Conservation (phyloP, 2,888 invertebrate species). For the Aphelenchoides bicaudatus region DNA sequence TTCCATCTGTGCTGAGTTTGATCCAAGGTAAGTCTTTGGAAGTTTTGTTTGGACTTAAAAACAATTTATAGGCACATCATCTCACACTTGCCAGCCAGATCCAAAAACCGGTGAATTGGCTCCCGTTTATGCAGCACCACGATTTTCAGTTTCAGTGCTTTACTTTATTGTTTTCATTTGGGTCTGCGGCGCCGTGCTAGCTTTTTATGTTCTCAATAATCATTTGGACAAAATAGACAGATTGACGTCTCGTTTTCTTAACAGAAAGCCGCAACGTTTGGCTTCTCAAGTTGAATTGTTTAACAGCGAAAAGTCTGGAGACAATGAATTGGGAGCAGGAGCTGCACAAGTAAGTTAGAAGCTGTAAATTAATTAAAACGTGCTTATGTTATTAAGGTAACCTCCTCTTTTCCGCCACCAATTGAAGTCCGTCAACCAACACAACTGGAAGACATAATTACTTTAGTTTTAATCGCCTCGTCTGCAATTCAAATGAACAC, state of each 20-base stretch:
- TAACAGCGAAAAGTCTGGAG: no score
- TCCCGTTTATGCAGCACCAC: not conserved
- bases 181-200: not conserved
- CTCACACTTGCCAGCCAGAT: not conserved
- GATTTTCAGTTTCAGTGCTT: not conserved
- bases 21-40: slow-evolving; percentile 3
- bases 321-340: no score
- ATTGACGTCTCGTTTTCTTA: no score
- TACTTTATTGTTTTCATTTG: slow-evolving; percentile 8
- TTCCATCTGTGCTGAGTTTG: slow-evolving; percentile 12
- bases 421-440: no score
- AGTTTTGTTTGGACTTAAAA: not conserved
- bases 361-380: no score
- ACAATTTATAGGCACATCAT: not conserved
- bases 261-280: no score
- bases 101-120: not conserved
- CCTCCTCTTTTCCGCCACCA: no score
- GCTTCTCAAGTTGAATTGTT: no score
- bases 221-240: not conserved
- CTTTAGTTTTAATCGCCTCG: not conserved
- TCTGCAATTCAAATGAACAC: not conserved
- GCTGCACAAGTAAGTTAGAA: no score
- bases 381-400: no score
- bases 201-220: slow-evolving; percentile 8
- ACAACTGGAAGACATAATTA: not conserved